These are phyloP conservation scores for Thelaira solivaga DNA, from an alignment of 2,888 invertebrate species.

Conservation along the genomic window DNA sequence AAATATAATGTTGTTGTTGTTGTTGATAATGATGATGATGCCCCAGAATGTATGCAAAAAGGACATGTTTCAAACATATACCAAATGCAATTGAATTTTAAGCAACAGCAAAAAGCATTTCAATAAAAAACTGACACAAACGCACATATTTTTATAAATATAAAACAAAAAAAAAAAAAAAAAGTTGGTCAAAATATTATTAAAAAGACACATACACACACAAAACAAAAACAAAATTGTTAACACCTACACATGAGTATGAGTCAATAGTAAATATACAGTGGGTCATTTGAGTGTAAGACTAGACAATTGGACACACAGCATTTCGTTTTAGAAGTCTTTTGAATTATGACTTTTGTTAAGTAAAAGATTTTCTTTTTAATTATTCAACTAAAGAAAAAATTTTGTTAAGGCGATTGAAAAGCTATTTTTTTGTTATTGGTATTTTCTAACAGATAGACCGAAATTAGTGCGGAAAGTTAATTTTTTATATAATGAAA, in stretches of 20 bases:
- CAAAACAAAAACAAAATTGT: conserved; percentile 3
- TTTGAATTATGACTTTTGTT: no score
- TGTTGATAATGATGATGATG: conserved; percentile 16
- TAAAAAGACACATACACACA: no score
- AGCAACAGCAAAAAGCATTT: conserved; percentile 52
- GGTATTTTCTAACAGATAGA: no score
- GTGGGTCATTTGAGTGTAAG: no score
- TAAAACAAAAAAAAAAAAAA: background rate
- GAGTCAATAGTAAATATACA: background rate
- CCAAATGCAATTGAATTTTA: conserved; percentile 57
- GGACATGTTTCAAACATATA: conserved; percentile 56
- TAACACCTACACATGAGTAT: background rate
- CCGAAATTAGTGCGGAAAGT: no score
- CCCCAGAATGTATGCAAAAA: conserved; percentile 61
- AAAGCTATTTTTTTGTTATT: no score
- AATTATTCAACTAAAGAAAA: no score
- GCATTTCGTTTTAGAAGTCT: no score
- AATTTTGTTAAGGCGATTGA: no score
- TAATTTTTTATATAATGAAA: no score
- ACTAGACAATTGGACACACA: no score
- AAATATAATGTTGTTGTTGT: conserved; percentile 52
- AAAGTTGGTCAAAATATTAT: background rate
- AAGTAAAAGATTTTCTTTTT: no score
- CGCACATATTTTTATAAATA: background rate
- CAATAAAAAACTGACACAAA: conserved; percentile 19